phyloP scores from a whole-genome alignment of 30 jellyfish, hydroid and myxozoan species.

The Rhopilema esculentum region DNA sequence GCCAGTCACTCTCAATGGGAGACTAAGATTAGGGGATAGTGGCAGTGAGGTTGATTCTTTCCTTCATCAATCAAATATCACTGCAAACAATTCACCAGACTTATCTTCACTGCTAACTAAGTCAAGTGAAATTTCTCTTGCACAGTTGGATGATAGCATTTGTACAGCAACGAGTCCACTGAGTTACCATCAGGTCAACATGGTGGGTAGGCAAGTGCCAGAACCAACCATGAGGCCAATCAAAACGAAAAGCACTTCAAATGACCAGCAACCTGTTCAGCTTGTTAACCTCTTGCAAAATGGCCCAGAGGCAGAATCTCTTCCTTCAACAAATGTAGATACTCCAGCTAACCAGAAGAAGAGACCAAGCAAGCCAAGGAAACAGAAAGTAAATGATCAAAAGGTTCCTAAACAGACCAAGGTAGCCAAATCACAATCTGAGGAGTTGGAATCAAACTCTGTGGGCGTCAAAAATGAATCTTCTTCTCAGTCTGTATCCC shows the following conservation, averaged over 20 bases:
- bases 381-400: not conserved
- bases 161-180: not conserved
- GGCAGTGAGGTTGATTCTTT: constrained; percentile 6
- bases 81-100: constrained; percentile 39
- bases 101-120: constrained; percentile 12
- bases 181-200: not conserved
- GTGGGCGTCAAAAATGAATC: not conserved
- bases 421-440: not conserved
- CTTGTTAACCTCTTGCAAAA: constrained; percentile 14
- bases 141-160: not conserved
- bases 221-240: not conserved
- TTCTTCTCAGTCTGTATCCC: constrained; percentile 13
- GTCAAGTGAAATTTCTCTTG: not conserved
- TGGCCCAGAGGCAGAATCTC: not conserved
- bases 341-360: not conserved
- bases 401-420: not conserved
- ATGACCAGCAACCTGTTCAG: constrained; percentile 11
- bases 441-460: not conserved
- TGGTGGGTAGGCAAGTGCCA: not conserved
- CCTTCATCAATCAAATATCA: constrained; percentile 8
- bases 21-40: not conserved
- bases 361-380: constrained; percentile 19
- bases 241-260: not conserved
- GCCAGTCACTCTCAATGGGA: not conserved
- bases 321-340: not conserved